Evolutionary conservation across 2,113 vertebrate species (phyloP).

Genomic region (Brachyistius frenatus): DNA sequence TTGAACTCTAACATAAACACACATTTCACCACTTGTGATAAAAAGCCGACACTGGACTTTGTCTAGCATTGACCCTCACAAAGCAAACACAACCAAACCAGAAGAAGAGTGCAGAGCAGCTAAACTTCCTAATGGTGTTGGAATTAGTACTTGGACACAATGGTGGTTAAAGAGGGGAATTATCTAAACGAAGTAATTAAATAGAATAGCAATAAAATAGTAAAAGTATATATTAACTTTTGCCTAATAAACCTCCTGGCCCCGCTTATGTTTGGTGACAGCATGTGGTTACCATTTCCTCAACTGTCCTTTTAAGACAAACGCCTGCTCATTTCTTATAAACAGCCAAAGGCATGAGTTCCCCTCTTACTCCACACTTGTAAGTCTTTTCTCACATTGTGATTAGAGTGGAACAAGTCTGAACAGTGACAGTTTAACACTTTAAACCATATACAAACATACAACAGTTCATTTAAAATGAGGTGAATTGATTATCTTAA

Average conservation of each 20-base stretch:
- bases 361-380: too few relatives aligned
- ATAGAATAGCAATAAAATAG: neutral
- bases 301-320: neutral
- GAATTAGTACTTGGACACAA: too few relatives aligned
- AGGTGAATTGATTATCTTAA: too few relatives aligned
- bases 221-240: too few relatives aligned
- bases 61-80: neutral
- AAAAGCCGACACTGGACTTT: slow-evolving; percentile 46
- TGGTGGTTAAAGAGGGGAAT: too few relatives aligned
- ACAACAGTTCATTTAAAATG: too few relatives aligned
- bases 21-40: slow-evolving; percentile 34
- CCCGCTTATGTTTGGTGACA: too few relatives aligned
- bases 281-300: neutral
- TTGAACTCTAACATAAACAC: slow-evolving; percentile 27
- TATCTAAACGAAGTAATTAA: too few relatives aligned
- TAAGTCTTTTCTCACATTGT: neutral
- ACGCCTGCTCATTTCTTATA: neutral
- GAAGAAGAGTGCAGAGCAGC: neutral
- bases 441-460: too few relatives aligned
- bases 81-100: slow-evolving; percentile 17
- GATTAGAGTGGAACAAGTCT: slow-evolving; percentile 1
- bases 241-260: neutral
- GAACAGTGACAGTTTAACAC: neutral
- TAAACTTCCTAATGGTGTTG: neutral
- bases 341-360: too few relatives aligned